Conservation (phyloP, 2,113 vertebrate genomes). For the Romanogobio albipinnatus region DNA sequence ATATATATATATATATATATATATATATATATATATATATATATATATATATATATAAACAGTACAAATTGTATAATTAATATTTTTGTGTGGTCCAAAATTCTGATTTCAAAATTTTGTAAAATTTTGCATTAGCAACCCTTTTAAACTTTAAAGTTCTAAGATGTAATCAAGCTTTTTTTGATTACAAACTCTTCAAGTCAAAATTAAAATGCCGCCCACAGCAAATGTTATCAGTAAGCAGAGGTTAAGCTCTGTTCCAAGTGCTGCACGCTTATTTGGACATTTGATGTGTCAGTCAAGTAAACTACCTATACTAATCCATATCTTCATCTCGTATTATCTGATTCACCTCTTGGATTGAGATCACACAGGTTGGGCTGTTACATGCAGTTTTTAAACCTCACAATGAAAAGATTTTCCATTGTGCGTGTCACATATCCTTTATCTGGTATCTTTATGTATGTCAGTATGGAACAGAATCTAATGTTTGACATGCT, state of each 20-base stretch:
- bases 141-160: background rate
- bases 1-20: too few relatives aligned
- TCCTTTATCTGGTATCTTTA: constrained; percentile 68
- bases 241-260: background rate
- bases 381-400: background rate
- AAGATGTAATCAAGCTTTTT: background rate
- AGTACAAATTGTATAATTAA: too few relatives aligned
- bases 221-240: background rate
- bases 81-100: too few relatives aligned
- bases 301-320: background rate
- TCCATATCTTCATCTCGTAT: background rate
- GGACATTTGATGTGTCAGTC: background rate
- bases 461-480: constrained; percentile 60
- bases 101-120: too few relatives aligned
- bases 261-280: background rate
- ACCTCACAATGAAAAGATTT: constrained; percentile 42
- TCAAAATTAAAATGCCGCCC: background rate
- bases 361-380: background rate
- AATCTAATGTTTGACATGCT: constrained; percentile 44
- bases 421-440: constrained; percentile 56
- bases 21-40: too few relatives aligned
- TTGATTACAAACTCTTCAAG: background rate
- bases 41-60: too few relatives aligned
- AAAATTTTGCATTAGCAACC: background rate
- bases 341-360: background rate